Evolutionary conservation across 2,888 invertebrate species (phyloP).

Genomic region (Leucophenga maculata): DNA sequence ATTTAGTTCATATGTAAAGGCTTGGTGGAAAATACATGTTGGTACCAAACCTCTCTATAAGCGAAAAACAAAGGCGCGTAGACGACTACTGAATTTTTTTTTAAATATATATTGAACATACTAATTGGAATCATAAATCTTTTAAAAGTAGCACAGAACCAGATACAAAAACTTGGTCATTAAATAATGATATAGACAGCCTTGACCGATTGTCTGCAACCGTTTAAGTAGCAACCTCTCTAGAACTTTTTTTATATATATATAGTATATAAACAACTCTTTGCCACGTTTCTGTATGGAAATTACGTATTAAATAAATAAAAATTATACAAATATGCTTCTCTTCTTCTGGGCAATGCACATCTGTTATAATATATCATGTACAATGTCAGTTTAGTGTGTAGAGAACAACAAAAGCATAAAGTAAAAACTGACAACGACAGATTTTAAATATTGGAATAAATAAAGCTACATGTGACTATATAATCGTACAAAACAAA

Average conservation of each 20-base stretch:
- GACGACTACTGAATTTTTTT: too few relatives aligned
- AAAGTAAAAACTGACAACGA: constrained; percentile 9
- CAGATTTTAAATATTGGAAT: not conserved
- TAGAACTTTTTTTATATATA: not conserved
- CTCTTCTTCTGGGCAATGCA: constrained; percentile 28
- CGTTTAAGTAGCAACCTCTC: not conserved
- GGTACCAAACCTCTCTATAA: too few relatives aligned
- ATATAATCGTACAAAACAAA: not conserved
- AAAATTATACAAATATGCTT: constrained; percentile 1
- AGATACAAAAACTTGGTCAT: too few relatives aligned
- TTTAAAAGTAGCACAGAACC: too few relatives aligned
- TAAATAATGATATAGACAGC: not conserved
- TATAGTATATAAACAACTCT: not conserved
- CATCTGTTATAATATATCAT: constrained; percentile 61
- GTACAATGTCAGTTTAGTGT: constrained; percentile 17
- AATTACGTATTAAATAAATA: constrained; percentile 25
- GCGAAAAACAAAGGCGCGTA: too few relatives aligned
- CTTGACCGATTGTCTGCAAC: constrained; percentile 12
- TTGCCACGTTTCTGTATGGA: not conserved
- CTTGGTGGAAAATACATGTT: too few relatives aligned
- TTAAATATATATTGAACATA: too few relatives aligned
- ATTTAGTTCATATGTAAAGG: too few relatives aligned
- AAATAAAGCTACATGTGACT: not conserved
- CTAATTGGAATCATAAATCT: too few relatives aligned
- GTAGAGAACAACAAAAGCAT: not conserved